Base-by-base conservation (phyloP, 2,797 vertebrate species). In the Aphelocoma californica region DNA sequence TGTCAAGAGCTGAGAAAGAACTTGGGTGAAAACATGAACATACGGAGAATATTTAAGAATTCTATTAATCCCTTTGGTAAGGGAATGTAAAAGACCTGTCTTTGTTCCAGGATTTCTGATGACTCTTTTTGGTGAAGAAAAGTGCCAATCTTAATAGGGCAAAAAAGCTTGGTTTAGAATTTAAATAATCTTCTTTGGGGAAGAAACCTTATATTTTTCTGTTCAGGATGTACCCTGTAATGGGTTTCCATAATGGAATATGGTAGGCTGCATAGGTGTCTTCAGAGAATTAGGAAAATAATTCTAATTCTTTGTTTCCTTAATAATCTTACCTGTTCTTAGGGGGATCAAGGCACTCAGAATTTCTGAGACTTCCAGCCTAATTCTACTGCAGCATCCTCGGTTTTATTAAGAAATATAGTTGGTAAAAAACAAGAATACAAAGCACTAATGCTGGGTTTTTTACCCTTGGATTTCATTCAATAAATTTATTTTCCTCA, bases 401-500 rank as follows among this genome's bases (percentile, higher is more conserved):
- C 18, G 57, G 45, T 81, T 92, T 81, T 69, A 60, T 85, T 80
- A 62, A 72, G 57, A 15, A 65, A 88, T 69, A 74, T 34, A 61
- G 4, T 18, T 78, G 20, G 18, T 18, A 80, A 80, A 92, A 69
- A 75, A 44, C 15, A 25, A 54, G 31, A 87, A 70, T 47, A 57
- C 12, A 81, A 80, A 70, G 9, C 18, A 53, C 2, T 60, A 71
- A 73, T 54, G 4, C 0, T 61, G 14, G 7, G 36, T 44, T 67
- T 42, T 60, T 77, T 85, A n/a, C 8, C 61, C n/a, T 51, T 92
- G 64, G 78, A 92, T 66, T 93, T 87, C 28, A 77, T 96, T 95
- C 85, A 74, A 77, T 88, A 79, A 85, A 85, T 95, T 92, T 94
- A 64, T 89, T 95, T 96, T 86, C 72, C 75, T 93, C 88, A 81